Percentiles rank a stretch among this genome's conserved stretches.
Evolutionary conservation across 2,797 vertebrate genomes (phyloP).

Genomic region (Girardinus metallicus): DNA sequence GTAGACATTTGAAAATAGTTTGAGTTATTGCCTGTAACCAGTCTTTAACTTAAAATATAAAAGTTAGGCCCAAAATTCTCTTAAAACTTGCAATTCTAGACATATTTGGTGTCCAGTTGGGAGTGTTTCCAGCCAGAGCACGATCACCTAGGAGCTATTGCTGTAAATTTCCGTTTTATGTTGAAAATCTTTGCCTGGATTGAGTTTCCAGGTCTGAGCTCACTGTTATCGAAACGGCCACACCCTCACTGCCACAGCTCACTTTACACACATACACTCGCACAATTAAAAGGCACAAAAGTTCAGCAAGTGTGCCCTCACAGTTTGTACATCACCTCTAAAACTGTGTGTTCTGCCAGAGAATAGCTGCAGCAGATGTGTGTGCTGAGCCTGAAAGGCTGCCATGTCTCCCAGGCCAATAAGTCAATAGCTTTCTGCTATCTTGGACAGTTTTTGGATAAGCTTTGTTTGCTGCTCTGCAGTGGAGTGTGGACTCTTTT

Average conservation of each 20-base stretch:
- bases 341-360: slow-evolving; percentile 1
- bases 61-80: not conserved
- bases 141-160: not conserved
- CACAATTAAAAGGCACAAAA: slow-evolving; percentile 8
- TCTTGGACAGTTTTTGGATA: not conserved
- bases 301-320: not conserved
- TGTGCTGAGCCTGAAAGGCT: not conserved
- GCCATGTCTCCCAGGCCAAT: not conserved
- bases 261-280: slow-evolving; percentile 22
- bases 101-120: not conserved
- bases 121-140: not conserved
- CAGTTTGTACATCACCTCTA: not conserved
- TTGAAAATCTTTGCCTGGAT: slow-evolving; percentile 6
- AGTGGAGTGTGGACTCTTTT: not conserved
- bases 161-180: not conserved
- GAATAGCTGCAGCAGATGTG: not conserved
- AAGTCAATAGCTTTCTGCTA: not conserved
- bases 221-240: slow-evolving; percentile 38
- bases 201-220: slow-evolving; percentile 33
- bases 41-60: not conserved
- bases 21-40: not conserved
- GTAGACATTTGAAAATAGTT: not conserved
- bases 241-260: slow-evolving; percentile 46
- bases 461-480: slow-evolving; percentile 1
- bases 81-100: not conserved